Percentiles rank a stretch among this genome's conserved stretches.
Evolutionary conservation across 2,888 invertebrate genomes (phyloP).

Genomic region (Cerastoderma edule): DNA sequence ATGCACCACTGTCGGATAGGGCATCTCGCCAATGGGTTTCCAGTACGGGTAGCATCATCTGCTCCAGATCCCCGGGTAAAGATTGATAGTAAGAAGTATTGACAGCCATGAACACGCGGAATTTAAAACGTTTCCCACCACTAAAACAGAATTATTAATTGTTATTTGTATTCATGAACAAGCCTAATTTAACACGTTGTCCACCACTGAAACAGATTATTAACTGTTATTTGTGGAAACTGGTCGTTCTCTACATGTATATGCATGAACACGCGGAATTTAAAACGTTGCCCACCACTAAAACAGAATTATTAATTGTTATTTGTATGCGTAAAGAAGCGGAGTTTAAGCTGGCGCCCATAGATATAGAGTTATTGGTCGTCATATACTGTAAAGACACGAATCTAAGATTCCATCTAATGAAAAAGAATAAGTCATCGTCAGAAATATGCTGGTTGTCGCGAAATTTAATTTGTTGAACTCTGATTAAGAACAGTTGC

Average conservation of each 20-base stretch:
- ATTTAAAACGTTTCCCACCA: conserved; percentile 6
- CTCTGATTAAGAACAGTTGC: no score
- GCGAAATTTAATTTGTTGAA: no score
- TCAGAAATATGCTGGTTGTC: no score
- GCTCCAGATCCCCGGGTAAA: conserved; percentile 19
- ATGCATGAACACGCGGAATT: neutral
- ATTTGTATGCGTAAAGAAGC: neutral
- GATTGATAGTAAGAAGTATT: neutral
- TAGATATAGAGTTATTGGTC: no score
- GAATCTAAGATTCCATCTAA: no score
- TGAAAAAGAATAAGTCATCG: no score
- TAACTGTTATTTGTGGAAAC: neutral
- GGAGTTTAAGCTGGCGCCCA: neutral
- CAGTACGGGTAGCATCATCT: neutral
- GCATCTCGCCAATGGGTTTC: neutral
- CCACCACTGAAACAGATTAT: conserved; percentile 19
- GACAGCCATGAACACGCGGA: conserved; percentile 32
- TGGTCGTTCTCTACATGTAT: neutral
- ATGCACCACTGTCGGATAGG: neutral
- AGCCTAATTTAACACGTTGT: neutral
- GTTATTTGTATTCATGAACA: neutral
- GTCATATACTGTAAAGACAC: no score
- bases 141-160: neutral
- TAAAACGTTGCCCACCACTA: neutral
- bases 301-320: neutral